Conservation (phyloP, 2,888 invertebrate species). For the Clusia tigrina region DNA sequence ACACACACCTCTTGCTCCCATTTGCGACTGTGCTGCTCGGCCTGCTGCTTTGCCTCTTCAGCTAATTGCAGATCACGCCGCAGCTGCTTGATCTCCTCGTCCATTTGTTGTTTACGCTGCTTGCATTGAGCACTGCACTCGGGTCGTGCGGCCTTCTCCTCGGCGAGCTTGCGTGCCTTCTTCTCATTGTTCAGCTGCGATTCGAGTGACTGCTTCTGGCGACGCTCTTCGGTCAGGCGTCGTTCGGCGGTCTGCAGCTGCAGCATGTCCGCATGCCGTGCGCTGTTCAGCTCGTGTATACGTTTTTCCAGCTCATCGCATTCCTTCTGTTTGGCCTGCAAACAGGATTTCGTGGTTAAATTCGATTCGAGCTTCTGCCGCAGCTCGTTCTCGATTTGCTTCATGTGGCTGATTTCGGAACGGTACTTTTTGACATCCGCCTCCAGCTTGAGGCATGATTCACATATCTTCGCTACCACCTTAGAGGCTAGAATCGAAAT, state of each 20-base stretch:
- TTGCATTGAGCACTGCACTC: constrained; percentile 77
- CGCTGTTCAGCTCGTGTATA: constrained; percentile 76
- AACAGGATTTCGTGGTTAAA: constrained; percentile 77
- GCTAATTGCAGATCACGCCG: constrained; percentile 71
- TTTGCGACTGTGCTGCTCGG: constrained; percentile 62
- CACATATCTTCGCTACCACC: constrained; percentile 63
- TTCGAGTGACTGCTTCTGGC: constrained; percentile 77
- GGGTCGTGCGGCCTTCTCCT: constrained; percentile 65
- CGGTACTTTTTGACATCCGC: constrained; percentile 64
- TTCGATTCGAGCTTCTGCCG: constrained; percentile 67
- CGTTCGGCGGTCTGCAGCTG: constrained; percentile 79
- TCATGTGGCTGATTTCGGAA: constrained; percentile 62
- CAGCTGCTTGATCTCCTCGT: constrained; percentile 73
- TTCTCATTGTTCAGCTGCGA: constrained; percentile 77
- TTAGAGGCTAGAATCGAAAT: constrained; percentile 62
- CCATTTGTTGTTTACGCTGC: constrained; percentile 72
- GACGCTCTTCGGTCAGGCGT: constrained; percentile 81
- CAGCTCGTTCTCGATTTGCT: constrained; percentile 64
- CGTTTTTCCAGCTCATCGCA: constrained; percentile 88
- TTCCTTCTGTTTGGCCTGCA: constrained; percentile 76
- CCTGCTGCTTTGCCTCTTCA: constrained; percentile 71
- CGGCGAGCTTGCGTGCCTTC: constrained; percentile 71
- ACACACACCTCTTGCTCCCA: constrained; percentile 61
- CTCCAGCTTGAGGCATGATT: constrained; percentile 62
- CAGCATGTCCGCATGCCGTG: constrained; percentile 81